Base-by-base conservation (phyloP, 2,113 vertebrate genomes). In the Dunckerocampus dactyliophorus region DNA sequence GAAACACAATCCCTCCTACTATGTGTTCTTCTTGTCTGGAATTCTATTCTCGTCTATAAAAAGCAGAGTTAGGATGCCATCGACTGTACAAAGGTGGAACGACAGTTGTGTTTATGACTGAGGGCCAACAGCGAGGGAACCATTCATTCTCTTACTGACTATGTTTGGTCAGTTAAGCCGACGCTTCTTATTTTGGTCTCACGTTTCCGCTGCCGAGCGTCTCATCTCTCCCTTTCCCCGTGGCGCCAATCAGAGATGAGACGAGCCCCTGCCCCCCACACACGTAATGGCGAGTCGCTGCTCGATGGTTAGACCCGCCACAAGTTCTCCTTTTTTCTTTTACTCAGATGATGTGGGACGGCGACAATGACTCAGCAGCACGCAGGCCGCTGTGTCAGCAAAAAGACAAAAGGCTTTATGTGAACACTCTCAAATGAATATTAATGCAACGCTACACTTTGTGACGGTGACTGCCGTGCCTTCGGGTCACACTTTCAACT, bases 321-420 rank as follows among this genome's bases (percentile, higher is more conserved):
- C 31, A 72, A 76, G 21, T 82, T 81, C 77, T 74, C 46, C 59
- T 79, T 81, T 80, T 78, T 72, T 51, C 59, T 1, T 73, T 77
- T 71, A 59, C 58, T 31, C 22, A 63, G 19, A 47, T 48, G 24
- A 55, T 51, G 28, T 10, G 12, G 55, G 61, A 74, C 67, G 37
- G 47, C 14, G 57, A 8, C 57, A 19, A 4, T 72, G 69, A 80
- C 68, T 82, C 68, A 62, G 11, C 53, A 6, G 49, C 39, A 42
- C 39, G 12, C 39, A 13, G 39, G 39, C 39, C 12, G 13, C 49
- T 24, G 49, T 24, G 14, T 28, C 49, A 28, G 49, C 49, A 51
- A 51, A 24, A 51, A 50, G 13, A 50, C 5, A 50, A 22, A 50
- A 4, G n/a, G 19, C n/a, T 49, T 49, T 13, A 49, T 11, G 19